Percentiles rank a stretch among this genome's conserved stretches.
Conservation (phyloP, 1,140 invertebrate species). For the Chionoecetes opilio region DNA sequence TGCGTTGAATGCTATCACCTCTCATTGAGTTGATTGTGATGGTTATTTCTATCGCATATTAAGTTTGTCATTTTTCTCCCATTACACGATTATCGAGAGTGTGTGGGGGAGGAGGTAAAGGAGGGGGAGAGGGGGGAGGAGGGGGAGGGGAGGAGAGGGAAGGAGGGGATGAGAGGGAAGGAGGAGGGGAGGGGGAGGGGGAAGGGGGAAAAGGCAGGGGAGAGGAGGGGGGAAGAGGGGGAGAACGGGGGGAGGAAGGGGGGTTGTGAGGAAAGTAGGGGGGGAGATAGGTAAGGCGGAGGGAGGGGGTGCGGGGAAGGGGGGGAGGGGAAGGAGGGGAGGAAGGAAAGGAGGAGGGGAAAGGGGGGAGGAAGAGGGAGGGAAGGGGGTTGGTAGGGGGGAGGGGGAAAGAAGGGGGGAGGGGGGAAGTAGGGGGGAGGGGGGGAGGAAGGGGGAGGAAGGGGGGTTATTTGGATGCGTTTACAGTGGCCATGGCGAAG, state of each 20-base stretch:
- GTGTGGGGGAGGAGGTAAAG: too few relatives aligned
- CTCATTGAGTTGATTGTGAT: too few relatives aligned
- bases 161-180: not conserved
- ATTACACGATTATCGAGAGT: too few relatives aligned
- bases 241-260: not conserved
- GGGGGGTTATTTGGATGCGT: too few relatives aligned
- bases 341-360: not conserved
- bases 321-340: not conserved
- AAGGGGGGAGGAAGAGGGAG: too few relatives aligned
- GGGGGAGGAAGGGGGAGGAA: not conserved
- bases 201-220: too few relatives aligned
- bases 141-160: too few relatives aligned
- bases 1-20: too few relatives aligned
- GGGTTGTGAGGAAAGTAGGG: not conserved
- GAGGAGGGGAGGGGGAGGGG: not conserved
- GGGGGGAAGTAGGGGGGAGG: not conserved
- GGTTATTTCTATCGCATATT: too few relatives aligned
- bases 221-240: not conserved
- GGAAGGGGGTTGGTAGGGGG: too few relatives aligned
- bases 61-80: too few relatives aligned
- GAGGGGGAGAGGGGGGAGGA: not conserved
- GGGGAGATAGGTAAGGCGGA: not conserved
- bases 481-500: too few relatives aligned
- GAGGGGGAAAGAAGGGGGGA: not conserved
- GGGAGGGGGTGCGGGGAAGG: not conserved